Percentiles rank a stretch among this genome's conserved stretches.
These are phyloP conservation scores for Prunella strophiata DNA, from an alignment of 2,797 vertebrate genomes.

Conservation along the genomic window DNA sequence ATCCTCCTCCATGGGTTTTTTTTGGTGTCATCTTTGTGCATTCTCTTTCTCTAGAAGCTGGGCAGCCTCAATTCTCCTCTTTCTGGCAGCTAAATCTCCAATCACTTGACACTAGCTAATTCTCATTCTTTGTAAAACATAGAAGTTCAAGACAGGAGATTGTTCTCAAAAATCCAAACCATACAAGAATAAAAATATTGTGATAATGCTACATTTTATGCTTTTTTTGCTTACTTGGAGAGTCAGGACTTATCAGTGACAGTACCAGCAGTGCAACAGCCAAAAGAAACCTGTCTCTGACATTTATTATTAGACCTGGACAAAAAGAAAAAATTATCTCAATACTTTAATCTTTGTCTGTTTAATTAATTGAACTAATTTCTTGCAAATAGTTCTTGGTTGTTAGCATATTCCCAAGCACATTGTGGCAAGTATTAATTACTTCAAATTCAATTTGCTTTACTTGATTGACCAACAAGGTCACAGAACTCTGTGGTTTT, in stretches of 20 bases:
- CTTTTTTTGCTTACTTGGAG: background rate
- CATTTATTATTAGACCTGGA: background rate
- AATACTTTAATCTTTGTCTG: background rate
- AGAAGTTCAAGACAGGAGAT: background rate
- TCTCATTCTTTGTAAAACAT: background rate
- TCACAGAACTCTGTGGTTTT: background rate
- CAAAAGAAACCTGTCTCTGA: background rate
- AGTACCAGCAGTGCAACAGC: background rate
- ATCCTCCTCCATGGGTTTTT: rapidly evolving
- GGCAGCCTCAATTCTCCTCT: background rate
- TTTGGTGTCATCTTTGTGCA: background rate
- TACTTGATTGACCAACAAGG: background rate
- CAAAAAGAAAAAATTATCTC: background rate
- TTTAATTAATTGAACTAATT: conserved; percentile 38
- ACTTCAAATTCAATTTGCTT: conserved; percentile 42
- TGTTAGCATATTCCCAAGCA: conserved; percentile 25
- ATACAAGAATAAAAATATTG: background rate
- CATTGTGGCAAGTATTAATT: conserved; percentile 28
- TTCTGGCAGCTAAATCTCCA: background rate
- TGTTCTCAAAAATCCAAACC: background rate
- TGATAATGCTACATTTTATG: background rate
- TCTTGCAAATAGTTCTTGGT: background rate
- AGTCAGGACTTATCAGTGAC: background rate
- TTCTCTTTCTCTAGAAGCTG: background rate
- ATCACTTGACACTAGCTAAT: background rate